Evolutionary conservation across 1,140 invertebrate species (phyloP).

Genomic region (Pogonognathellus flavescens): DNA sequence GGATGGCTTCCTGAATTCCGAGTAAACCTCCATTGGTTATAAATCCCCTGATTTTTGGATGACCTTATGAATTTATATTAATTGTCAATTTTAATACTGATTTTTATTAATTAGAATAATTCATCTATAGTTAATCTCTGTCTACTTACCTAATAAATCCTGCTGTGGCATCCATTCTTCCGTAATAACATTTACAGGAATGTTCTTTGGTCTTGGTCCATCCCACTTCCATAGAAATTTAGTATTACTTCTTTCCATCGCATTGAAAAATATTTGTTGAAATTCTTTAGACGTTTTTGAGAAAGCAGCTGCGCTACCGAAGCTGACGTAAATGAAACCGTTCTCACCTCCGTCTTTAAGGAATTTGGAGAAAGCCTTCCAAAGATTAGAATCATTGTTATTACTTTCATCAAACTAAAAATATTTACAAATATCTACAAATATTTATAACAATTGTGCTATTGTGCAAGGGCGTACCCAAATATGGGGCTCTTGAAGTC

Average conservation of each 20-base stretch:
- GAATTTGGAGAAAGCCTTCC: slow-evolving; percentile 70
- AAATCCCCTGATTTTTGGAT: slow-evolving; percentile 62
- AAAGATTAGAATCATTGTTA: too few relatives aligned
- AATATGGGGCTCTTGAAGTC: too few relatives aligned
- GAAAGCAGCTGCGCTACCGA: slow-evolving; percentile 70
- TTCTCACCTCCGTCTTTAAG: slow-evolving; percentile 72
- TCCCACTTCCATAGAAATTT: slow-evolving; percentile 67
- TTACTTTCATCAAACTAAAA: too few relatives aligned
- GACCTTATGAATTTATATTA: slow-evolving; percentile 36
- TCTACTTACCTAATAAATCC: slow-evolving; percentile 66
- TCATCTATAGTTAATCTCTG: neutral
- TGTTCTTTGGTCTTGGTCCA: slow-evolving; percentile 39
- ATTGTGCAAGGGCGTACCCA: too few relatives aligned
- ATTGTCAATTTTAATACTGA: too few relatives aligned
- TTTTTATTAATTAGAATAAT: too few relatives aligned
- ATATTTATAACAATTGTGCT: too few relatives aligned
- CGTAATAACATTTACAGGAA: slow-evolving; percentile 64
- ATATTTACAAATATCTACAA: too few relatives aligned
- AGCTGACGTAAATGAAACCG: slow-evolving; percentile 73
- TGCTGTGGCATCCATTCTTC: slow-evolving; percentile 66
- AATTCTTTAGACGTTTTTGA: slow-evolving; percentile 53
- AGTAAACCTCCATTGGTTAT: slow-evolving; percentile 61
- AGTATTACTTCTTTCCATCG: slow-evolving; percentile 39
- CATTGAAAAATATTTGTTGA: slow-evolving; percentile 54
- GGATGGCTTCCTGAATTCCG: slow-evolving; percentile 57